Conservation (phyloP, 2,888 invertebrate species). For the Brachyopa scutellaris region DNA sequence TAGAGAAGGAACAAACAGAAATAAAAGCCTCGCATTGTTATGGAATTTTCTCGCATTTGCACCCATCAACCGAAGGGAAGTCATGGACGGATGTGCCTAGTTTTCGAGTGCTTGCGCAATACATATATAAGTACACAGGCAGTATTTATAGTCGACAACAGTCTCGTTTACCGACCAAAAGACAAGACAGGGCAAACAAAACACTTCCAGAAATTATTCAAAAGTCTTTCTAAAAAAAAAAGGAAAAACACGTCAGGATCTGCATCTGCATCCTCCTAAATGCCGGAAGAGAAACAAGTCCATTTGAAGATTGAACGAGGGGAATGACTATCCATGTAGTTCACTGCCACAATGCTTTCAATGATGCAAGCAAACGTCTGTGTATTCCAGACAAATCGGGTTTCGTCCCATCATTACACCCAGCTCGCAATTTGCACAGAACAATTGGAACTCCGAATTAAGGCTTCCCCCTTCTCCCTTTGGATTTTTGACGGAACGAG, state of each 20-base stretch:
- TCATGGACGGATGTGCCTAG: slow-evolving; percentile 17
- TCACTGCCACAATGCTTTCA: slow-evolving; percentile 38
- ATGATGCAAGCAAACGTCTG: slow-evolving; percentile 37
- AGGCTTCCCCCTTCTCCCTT: slow-evolving; percentile 29
- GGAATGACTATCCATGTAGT: background rate
- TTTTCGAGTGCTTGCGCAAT: slow-evolving; percentile 29
- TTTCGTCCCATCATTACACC: slow-evolving; percentile 36
- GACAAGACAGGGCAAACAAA: slow-evolving; percentile 68
- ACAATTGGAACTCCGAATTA: slow-evolving; percentile 48
- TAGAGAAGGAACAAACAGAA: slow-evolving; percentile 44
- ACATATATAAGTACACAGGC: slow-evolving; percentile 4
- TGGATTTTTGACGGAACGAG: slow-evolving; percentile 23
- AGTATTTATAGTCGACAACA: slow-evolving; percentile 12
- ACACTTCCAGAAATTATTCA: slow-evolving; percentile 69
- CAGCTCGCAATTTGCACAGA: slow-evolving; percentile 35
- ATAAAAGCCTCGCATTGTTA: slow-evolving; percentile 61
- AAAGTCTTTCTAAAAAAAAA: slow-evolving; percentile 41
- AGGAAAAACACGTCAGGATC: background rate
- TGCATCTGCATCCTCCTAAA: slow-evolving; percentile 36
- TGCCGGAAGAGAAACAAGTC: slow-evolving; percentile 67
- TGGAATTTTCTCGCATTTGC: slow-evolving; percentile 70
- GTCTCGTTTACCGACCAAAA: slow-evolving; percentile 66
- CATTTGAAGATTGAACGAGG: slow-evolving; percentile 39
- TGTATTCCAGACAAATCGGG: slow-evolving; percentile 32
- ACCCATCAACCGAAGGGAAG: slow-evolving; percentile 14